These are phyloP conservation scores for Triplophysa yarkandensis DNA, from an alignment of 2,797 vertebrate species.

Conservation along the genomic window DNA sequence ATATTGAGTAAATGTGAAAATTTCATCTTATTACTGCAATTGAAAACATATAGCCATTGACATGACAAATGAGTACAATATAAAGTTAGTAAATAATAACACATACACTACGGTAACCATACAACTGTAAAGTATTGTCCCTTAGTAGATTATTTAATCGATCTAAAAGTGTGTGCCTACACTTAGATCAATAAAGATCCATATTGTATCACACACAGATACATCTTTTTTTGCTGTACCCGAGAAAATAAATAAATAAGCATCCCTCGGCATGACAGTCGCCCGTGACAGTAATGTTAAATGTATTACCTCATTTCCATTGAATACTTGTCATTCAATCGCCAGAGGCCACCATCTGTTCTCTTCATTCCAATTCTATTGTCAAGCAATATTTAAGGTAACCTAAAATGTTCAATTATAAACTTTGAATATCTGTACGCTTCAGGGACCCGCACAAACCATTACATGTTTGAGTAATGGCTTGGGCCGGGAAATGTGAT, in stretches of 20 bases:
- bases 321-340: constrained; percentile 22
- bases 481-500: background rate
- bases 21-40: no score
- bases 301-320: constrained; percentile 37
- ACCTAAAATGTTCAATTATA: constrained; percentile 34
- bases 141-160: background rate
- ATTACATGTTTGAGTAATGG: constrained; percentile 4
- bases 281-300: constrained; percentile 7
- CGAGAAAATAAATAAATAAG: background rate
- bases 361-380: constrained; percentile 16
- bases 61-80: no score
- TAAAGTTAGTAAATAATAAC: no score
- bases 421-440: constrained; percentile 22
- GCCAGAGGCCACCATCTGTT: constrained; percentile 40
- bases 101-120: no score
- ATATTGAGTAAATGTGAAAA: no score
- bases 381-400: constrained; percentile 21
- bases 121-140: no score
- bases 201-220: background rate
- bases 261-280: constrained; percentile 7
- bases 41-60: no score
- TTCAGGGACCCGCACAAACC: constrained; percentile 3
- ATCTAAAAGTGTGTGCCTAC: background rate
- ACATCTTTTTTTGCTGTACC: background rate
- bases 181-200: background rate